Evolutionary conservation across 2,888 invertebrate genomes (phyloP).

Genomic region (Napeogenes inachia): DNA sequence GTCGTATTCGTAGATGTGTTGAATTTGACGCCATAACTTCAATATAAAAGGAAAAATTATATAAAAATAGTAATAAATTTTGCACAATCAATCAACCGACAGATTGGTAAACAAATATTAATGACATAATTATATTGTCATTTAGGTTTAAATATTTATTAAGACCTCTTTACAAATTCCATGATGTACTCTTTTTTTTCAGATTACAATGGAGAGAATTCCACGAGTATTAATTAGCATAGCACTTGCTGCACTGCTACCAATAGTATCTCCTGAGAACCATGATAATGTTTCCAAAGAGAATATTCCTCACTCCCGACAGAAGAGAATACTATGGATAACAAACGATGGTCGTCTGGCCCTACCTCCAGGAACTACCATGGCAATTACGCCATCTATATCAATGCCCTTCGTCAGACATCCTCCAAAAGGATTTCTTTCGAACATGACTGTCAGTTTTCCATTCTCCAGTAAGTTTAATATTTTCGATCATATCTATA

Average conservation of each 20-base stretch:
- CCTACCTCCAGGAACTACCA: constrained; percentile 87
- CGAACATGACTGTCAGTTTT: constrained; percentile 89
- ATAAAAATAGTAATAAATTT: constrained; percentile 1
- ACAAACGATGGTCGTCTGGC: constrained; percentile 90
- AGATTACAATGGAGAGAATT: constrained; percentile 61
- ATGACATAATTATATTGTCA: neutral
- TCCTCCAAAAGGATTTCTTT: constrained; percentile 90
- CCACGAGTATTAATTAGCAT: constrained; percentile 68
- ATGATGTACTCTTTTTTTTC: constrained; percentile 1
- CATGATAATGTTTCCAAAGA: constrained; percentile 57
- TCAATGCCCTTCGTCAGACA: constrained; percentile 90
- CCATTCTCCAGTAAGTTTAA: constrained; percentile 87
- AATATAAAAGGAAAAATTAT: constrained; percentile 10
- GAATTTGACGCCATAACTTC: constrained; percentile 38
- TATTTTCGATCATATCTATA: neutral
- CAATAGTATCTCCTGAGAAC: constrained; percentile 57
- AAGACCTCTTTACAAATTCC: neutral
- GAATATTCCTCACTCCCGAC: constrained; percentile 81
- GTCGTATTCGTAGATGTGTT: constrained; percentile 51
- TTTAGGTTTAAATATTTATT: neutral
- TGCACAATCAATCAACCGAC: neutral
- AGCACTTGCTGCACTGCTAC: constrained; percentile 64
- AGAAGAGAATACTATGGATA: constrained; percentile 90
- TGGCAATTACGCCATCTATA: constrained; percentile 87
- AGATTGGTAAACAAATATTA: neutral